Percentiles rank a stretch among this genome's conserved stretches.
phyloP scores from a whole-genome alignment of 30 jellyfish, hydroid and myxozoan species.

The Mastigias papua region DNA sequence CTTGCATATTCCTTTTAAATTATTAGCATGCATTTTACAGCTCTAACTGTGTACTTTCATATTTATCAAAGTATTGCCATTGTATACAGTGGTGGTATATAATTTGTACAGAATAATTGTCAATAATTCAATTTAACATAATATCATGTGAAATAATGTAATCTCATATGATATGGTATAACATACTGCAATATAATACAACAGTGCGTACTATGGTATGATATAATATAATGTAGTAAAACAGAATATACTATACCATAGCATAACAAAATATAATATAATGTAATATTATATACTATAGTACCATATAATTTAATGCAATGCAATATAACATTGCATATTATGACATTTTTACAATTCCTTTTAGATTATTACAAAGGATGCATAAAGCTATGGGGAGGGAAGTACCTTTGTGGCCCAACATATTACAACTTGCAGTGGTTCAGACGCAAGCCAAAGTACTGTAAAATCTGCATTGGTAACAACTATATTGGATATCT shows the following conservation, averaged over 20 bases:
- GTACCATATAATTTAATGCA: too few relatives aligned
- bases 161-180: background rate
- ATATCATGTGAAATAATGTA: background rate
- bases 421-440: slow-evolving; percentile 17
- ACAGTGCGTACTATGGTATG: background rate
- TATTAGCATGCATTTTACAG: background rate
- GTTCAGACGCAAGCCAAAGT: slow-evolving; percentile 1
- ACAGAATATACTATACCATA: too few relatives aligned
- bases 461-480: slow-evolving; percentile 43
- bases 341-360: background rate
- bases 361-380: slow-evolving; percentile 13
- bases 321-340: background rate
- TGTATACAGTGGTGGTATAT: too few relatives aligned
- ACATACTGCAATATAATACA: too few relatives aligned
- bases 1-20: background rate
- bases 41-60: too few relatives aligned
- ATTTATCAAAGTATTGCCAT: too few relatives aligned
- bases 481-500: slow-evolving; percentile 30
- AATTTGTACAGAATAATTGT: too few relatives aligned
- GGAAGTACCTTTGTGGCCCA: slow-evolving; percentile 36
- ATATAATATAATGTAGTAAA: too few relatives aligned
- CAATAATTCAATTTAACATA: too few relatives aligned
- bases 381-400: slow-evolving; percentile 49
- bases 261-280: too few relatives aligned
- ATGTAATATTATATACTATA: too few relatives aligned